These are phyloP conservation scores for Parauchenoglanis ngamensis DNA, from an alignment of 2,797 vertebrate species.

Conservation along the genomic window DNA sequence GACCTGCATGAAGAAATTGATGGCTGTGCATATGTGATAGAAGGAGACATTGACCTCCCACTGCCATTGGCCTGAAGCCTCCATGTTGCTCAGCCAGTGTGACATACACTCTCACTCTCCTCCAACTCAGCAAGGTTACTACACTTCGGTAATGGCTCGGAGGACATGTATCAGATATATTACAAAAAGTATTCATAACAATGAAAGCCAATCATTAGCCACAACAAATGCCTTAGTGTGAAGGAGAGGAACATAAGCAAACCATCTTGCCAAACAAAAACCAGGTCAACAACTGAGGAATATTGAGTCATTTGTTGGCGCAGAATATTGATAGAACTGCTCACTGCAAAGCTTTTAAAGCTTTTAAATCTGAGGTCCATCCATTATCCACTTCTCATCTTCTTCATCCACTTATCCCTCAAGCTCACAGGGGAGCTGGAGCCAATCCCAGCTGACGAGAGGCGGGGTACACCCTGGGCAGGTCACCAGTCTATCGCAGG, in stretches of 20 bases:
- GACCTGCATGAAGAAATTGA: constrained; percentile 41
- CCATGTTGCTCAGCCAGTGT: constrained; percentile 26
- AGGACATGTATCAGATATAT: constrained; percentile 24
- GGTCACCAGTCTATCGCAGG: too few species aligned
- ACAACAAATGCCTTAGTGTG: background rate
- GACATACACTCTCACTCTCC: constrained; percentile 36
- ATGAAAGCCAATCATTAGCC: constrained; percentile 10
- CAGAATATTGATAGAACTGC: background rate
- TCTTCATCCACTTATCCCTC: too few species aligned
- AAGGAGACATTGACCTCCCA: constrained; percentile 45
- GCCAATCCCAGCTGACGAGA: too few species aligned
- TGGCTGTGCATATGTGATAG: constrained; percentile 48
- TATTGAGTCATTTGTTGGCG: background rate
- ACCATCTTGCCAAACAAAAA: background rate
- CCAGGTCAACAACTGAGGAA: background rate
- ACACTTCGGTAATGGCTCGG: background rate
- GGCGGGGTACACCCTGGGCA: too few species aligned
- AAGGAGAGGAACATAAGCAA: background rate
- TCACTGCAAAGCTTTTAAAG: background rate
- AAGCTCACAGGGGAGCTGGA: too few species aligned
- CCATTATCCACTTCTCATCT: too few species aligned
- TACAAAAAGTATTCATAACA: constrained; percentile 18
- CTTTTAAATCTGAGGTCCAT: background rate
- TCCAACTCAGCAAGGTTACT: constrained; percentile 39
- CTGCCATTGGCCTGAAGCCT: constrained; percentile 33